Base-by-base conservation (phyloP, 2,113 vertebrate species). In the Marcusenius ussheri region DNA sequence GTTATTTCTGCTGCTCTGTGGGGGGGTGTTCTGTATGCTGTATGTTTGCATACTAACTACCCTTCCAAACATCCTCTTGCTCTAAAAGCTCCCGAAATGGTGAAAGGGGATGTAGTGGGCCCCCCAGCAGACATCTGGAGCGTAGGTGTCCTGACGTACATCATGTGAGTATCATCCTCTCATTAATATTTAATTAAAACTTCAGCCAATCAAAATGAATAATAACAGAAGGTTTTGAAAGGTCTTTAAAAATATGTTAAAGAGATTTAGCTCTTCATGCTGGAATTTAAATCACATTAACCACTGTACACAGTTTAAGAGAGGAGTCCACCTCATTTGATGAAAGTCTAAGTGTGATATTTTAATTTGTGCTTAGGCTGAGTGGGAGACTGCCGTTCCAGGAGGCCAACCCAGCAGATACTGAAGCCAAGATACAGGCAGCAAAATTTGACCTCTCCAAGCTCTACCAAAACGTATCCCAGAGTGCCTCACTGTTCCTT, bases 91-190 rank as follows among this genome's bases (percentile, higher is more conserved):
- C 98, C 98, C 3, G 98, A 99, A 93, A 98, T 99, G 98, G 94
- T 99, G 93, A 99, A 97, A 92, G 98, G 98, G 11, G 98, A 99
- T 86, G 97, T 98, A 0, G 97, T 99, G 86, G 98, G 98, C 53
- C 97, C 98, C 0, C 97, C 98, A 89, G 97, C 98, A 21, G 98
- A 99, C 91, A 97, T 99, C 94, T 99, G 98, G 98, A 98, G 98
- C 0, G 93, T 96, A 0, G 98, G 98, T 0, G 94, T 99, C 31
- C 94, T 99, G 91, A 95, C 97, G 62, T 99, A 97, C 93, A 97
- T 99, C 95, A 99, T 99, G 98, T 99, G 95, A 98, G 98, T 96
- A 17, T 10, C 46, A 89, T 89, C n/a, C 47, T 17, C 70, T 88
- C 91, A 92, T 47, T 66, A 70, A 53, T 89, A 89, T 91, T 91